Conservation (phyloP, 2,113 vertebrate species). For the Xiphophorus couchianus region DNA sequence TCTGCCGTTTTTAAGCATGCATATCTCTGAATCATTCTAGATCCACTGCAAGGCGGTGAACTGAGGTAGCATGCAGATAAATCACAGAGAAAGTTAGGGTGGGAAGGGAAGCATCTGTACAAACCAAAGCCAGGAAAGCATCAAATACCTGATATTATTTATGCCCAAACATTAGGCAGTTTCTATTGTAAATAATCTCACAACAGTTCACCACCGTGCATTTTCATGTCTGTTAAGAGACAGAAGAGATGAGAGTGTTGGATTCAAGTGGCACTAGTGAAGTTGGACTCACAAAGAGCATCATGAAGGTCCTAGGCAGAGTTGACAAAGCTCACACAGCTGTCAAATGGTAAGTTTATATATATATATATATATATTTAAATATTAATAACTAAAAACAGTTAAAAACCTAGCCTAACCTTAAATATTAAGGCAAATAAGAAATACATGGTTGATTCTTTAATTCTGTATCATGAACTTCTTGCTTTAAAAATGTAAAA, state of each 20-base stretch:
- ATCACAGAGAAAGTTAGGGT: conserved; percentile 23
- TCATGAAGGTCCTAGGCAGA: conserved; percentile 25
- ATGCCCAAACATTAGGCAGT: conserved; percentile 62
- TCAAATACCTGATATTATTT: conserved; percentile 68
- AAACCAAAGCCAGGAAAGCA: conserved; percentile 42
- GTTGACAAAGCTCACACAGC: not conserved
- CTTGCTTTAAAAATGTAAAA: not conserved
- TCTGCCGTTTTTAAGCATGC: conserved; percentile 55
- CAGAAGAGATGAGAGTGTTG: conserved; percentile 65
- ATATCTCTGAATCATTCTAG: conserved; percentile 46
- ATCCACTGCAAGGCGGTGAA: conserved; percentile 36
- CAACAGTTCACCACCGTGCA: conserved; percentile 67
- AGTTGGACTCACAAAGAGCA: conserved; percentile 23
- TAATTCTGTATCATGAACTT: not conserved
- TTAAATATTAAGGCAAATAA: not conserved
- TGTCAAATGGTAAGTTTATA: not conserved
- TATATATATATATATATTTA: no score
- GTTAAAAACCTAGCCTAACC: no score
- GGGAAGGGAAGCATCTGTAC: conserved; percentile 50
- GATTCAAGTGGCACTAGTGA: conserved; percentile 60
- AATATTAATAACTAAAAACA: no score
- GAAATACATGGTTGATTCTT: not conserved
- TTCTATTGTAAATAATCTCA: conserved; percentile 37
- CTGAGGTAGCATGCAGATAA: conserved; percentile 71
- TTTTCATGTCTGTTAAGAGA: conserved; percentile 63